phyloP scores from a whole-genome alignment of 2,113 vertebrate genomes.

The Amphilophus citrinellus region DNA sequence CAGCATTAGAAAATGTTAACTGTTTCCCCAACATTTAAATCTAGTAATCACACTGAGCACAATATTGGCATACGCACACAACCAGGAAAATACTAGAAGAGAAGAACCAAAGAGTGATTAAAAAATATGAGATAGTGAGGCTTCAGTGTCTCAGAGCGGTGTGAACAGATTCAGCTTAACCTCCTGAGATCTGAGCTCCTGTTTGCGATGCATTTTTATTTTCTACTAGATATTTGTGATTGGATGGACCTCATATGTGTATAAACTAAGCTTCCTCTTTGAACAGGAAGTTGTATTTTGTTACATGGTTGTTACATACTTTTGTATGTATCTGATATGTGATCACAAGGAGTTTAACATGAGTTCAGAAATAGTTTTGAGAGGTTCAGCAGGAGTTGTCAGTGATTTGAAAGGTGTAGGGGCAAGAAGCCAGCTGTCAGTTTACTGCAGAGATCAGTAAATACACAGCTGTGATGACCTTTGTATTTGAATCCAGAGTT shows the following conservation, averaged over 20 bases:
- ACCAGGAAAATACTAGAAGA: not conserved
- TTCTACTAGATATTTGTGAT: too few relatives aligned
- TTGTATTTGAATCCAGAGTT: slow-evolving; percentile 10
- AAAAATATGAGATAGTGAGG: not conserved
- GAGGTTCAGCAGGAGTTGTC: not conserved
- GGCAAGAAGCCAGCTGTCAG: slow-evolving; percentile 13
- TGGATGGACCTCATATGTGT: too few relatives aligned
- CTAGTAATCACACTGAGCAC: not conserved
- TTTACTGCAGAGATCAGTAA: slow-evolving; percentile 3
- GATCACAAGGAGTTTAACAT: not conserved
- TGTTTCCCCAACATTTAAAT: too few relatives aligned
- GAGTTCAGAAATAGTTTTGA: not conserved
- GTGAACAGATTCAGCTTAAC: not conserved
- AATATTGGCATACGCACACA: not conserved
- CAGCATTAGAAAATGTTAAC: not conserved
- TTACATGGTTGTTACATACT: too few relatives aligned
- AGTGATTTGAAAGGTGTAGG: not conserved
- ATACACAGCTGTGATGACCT: not conserved
- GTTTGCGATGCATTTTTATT: too few relatives aligned
- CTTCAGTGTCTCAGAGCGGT: not conserved
- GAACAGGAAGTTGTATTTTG: too few relatives aligned
- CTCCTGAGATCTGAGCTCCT: too few relatives aligned
- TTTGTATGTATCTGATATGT: not conserved
- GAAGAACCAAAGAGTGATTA: not conserved
- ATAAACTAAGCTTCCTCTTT: too few relatives aligned